Conservation (phyloP, 92 coral and sea anemone species). For the Epizoanthus fatuus region DNA sequence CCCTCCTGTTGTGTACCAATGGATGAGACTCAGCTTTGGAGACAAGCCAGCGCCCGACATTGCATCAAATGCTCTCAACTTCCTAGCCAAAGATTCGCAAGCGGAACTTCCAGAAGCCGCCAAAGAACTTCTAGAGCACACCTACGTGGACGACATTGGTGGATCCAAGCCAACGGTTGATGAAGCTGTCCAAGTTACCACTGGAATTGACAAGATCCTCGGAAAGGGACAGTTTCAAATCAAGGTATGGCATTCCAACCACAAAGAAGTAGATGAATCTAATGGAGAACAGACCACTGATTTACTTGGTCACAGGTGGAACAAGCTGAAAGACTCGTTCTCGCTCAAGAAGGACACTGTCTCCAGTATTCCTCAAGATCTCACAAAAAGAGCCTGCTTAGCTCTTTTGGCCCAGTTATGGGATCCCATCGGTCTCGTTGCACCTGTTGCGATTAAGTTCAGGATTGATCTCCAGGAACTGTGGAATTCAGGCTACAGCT, state of each 20-base stretch:
- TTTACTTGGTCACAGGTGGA: conserved; percentile 74
- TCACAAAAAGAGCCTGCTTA: conserved; percentile 67
- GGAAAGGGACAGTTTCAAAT: conserved; percentile 56
- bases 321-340: conserved; percentile 60
- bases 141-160: conserved; percentile 73
- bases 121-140: conserved; percentile 61
- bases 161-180: conserved; percentile 55
- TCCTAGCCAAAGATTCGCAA: conserved; percentile 60
- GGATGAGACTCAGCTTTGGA: conserved; percentile 69
- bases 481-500: conserved; percentile 65
- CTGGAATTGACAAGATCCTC: conserved; percentile 65
- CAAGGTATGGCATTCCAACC: conserved; percentile 71
- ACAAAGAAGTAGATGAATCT: conserved; percentile 52
- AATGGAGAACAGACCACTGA: conserved; percentile 40
- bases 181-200: conserved; percentile 56
- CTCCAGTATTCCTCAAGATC: conserved; percentile 21
- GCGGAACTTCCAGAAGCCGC: conserved; percentile 65
- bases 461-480: conserved; percentile 72
- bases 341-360: conserved; percentile 66
- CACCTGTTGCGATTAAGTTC: conserved; percentile 64
- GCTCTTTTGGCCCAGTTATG: conserved; percentile 68
- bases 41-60: conserved; percentile 83
- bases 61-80: conserved; percentile 60
- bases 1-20: conserved; percentile 70
- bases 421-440: conserved; percentile 72